A percentile compares a stretch with the other conserved stretches of the same genome.
Conservation (phyloP, 1,140 invertebrate genomes). For the Cotesia typhae region DNA sequence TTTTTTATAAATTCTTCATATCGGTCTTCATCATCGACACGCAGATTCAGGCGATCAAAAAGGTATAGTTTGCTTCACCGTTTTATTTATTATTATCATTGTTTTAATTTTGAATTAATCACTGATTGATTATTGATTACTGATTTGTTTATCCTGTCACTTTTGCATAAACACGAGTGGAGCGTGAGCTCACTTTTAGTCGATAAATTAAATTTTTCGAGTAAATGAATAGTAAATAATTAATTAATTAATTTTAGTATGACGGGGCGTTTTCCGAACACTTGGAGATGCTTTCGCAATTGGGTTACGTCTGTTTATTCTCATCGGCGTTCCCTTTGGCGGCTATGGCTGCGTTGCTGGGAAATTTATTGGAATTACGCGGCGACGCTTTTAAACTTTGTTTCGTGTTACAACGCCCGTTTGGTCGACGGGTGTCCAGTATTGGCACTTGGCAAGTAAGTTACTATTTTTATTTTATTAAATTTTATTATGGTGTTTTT, state of each 20-base stretch:
- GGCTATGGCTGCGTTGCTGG: conserved; percentile 89
- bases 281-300: conserved; percentile 96
- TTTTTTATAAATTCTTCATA: conserved; percentile 38
- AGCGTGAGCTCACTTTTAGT: background rate
- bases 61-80: conserved; percentile 47
- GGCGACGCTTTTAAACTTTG: conserved; percentile 97
- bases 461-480: background rate
- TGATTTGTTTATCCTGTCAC: background rate
- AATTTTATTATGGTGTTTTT: no score
- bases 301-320: conserved; percentile 96
- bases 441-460: conserved; percentile 97
- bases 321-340: conserved; percentile 96
- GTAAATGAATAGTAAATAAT: background rate
- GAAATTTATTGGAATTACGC: conserved; percentile 93
- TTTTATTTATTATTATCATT: conserved; percentile 19
- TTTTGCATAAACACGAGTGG: background rate
- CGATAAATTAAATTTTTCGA: background rate
- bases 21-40: conserved; percentile 41
- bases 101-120: conserved; percentile 10
- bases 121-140: conserved; percentile 12
- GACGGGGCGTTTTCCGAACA: conserved; percentile 96
- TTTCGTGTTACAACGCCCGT: conserved; percentile 92
- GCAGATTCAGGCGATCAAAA: conserved; percentile 53
- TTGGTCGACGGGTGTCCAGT: conserved; percentile 88
- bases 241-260: conserved; percentile 68